Percentiles rank a stretch among this genome's conserved stretches.
Evolutionary conservation across 2,888 invertebrate genomes (phyloP).

Genomic region (Diarsia mendica): DNA sequence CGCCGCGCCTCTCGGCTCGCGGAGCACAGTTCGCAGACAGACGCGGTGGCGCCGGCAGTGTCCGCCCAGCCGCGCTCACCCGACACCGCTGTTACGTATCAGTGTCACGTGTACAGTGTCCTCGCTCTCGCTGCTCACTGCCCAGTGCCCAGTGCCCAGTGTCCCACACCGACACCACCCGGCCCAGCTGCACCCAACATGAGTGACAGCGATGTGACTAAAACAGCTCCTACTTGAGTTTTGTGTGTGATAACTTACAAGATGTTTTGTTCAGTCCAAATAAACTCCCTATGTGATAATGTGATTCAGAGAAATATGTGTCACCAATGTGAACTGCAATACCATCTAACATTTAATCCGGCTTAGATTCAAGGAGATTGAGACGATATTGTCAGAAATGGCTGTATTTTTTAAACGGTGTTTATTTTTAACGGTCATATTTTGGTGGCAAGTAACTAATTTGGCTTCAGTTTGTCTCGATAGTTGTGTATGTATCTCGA

Average conservation of each 20-base stretch:
- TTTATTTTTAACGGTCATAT: slow-evolving; percentile 81
- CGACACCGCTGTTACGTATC: slow-evolving; percentile 56
- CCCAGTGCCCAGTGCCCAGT: slow-evolving; percentile 44
- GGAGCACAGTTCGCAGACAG: slow-evolving; percentile 82
- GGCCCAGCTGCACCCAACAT: slow-evolving; percentile 64
- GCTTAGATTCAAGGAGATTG: slow-evolving; percentile 73
- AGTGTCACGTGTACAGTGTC: slow-evolving; percentile 65
- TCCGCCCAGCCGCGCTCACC: slow-evolving; percentile 78
- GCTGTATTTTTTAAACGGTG: slow-evolving; percentile 80
- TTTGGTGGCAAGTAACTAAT: slow-evolving; percentile 80
- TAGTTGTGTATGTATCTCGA: slow-evolving; percentile 76
- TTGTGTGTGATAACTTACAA: slow-evolving; percentile 80
- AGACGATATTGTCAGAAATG: slow-evolving; percentile 77
- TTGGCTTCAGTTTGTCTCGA: slow-evolving; percentile 80
- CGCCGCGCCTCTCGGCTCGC: slow-evolving; percentile 82
- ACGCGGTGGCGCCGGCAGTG: slow-evolving; percentile 85
- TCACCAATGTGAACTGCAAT: slow-evolving; percentile 76
- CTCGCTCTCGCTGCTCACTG: slow-evolving; percentile 37
- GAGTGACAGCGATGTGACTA: slow-evolving; percentile 75
- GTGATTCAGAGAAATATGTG: slow-evolving; percentile 77
- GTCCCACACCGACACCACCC: slow-evolving; percentile 58
- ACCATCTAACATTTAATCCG: slow-evolving; percentile 83
- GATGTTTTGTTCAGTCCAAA: slow-evolving; percentile 78
- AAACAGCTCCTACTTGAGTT: slow-evolving; percentile 77
- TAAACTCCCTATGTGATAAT: slow-evolving; percentile 74